A percentile compares a stretch with the other conserved stretches of the same genome.
Conservation (phyloP, 2,797 vertebrate species). For the Cynopterus sphinx region DNA sequence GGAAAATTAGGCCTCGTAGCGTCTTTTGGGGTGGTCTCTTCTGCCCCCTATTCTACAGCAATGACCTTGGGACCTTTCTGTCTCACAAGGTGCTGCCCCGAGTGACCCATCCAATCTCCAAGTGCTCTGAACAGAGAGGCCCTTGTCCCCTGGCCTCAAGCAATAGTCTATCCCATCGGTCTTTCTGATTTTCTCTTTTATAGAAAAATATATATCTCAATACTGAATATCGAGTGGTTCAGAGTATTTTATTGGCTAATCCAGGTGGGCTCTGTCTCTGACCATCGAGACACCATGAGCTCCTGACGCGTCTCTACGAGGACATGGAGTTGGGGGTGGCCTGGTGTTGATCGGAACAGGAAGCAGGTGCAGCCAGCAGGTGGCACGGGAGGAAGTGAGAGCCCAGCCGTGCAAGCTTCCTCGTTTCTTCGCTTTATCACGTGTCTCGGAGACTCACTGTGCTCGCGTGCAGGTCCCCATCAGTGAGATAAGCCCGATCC, state of each 20-base stretch:
- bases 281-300: background rate
- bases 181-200: background rate
- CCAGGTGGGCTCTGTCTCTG: rapidly evolving
- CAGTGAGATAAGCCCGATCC: background rate
- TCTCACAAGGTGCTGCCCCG: rapidly evolving
- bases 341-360: background rate
- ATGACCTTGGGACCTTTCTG: background rate
- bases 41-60: no score
- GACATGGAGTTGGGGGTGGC: background rate
- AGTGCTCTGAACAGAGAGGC: background rate
- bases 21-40: rapidly evolving
- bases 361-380: background rate
- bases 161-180: background rate
- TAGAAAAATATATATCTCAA: background rate
- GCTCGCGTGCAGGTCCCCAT: rapidly evolving
- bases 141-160: rapidly evolving
- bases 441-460: rapidly evolving
- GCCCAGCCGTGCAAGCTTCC: rapidly evolving
- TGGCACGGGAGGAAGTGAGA: background rate
- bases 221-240: background rate
- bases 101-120: rapidly evolving
- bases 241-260: background rate
- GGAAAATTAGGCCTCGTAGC: background rate
- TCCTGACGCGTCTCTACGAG: background rate
- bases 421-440: no score